Percentiles rank a stretch among this genome's conserved stretches.
These are phyloP conservation scores for Camelus dromedarius DNA, from an alignment of 2,113 vertebrate species.

Conservation along the genomic window DNA sequence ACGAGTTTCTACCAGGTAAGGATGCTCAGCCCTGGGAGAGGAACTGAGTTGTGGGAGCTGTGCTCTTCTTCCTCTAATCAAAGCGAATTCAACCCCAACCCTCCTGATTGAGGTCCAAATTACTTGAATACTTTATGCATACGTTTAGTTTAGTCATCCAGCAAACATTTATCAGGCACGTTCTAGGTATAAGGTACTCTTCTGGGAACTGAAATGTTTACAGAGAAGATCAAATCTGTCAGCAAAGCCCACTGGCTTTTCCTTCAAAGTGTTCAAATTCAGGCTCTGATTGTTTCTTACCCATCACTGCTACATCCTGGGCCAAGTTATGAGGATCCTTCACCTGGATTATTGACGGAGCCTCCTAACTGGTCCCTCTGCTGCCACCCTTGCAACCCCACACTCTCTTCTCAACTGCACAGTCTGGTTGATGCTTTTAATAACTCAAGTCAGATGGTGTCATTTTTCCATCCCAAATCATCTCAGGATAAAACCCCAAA, in stretches of 20 bases:
- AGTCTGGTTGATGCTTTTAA: neutral
- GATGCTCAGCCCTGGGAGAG: slow-evolving; percentile 8
- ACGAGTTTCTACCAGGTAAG: slow-evolving; percentile 54
- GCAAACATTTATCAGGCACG: neutral
- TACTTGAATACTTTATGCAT: slow-evolving; percentile 2
- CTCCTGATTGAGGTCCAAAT: neutral
- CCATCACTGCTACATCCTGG: neutral
- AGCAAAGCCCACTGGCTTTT: neutral
- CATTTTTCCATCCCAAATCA: neutral
- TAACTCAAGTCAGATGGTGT: neutral
- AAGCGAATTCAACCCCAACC: slow-evolving; percentile 27
- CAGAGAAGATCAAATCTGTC: neutral
- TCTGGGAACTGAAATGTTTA: neutral
- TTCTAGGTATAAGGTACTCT: neutral
- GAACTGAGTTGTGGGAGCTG: neutral
- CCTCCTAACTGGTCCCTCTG: neutral
- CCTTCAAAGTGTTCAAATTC: neutral
- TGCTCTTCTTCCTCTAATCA: slow-evolving; percentile 16
- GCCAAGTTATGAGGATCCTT: accelerated
- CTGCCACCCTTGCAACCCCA: neutral
- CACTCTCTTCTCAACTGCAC: neutral
- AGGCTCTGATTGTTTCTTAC: neutral
- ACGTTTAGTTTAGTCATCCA: slow-evolving; percentile 29
- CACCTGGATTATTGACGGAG: neutral
- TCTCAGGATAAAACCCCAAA: neutral